Evolutionary conservation across 2,888 invertebrate genomes (phyloP).

Genomic region (Agrochola lychnidis): DNA sequence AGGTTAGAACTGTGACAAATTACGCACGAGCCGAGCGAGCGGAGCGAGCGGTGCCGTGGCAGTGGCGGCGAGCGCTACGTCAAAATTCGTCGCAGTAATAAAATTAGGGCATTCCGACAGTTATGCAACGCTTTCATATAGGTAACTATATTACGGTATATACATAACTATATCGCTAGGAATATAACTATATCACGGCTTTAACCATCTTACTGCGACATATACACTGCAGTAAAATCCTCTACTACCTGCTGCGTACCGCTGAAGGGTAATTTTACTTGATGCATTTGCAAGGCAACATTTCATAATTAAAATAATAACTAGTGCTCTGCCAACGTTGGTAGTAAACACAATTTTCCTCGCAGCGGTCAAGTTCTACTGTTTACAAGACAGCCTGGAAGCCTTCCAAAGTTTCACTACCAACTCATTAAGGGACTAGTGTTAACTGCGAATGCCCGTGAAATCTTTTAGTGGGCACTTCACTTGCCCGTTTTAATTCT

Average conservation of each 20-base stretch:
- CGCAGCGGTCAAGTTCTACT: constrained; percentile 66
- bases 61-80: too few relatives aligned
- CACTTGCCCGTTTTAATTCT: constrained; percentile 83
- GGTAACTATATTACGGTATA: too few relatives aligned
- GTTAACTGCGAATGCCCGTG: constrained; percentile 87
- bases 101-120: too few relatives aligned
- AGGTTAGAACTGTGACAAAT: too few relatives aligned
- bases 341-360: constrained; percentile 62
- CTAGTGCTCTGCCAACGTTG: constrained; percentile 43
- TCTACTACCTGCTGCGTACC: not conserved
- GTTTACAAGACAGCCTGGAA: constrained; percentile 86
- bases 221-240: not conserved
- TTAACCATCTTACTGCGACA: too few relatives aligned
- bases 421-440: constrained; percentile 85
- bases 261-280: not conserved
- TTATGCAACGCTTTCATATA: too few relatives aligned
- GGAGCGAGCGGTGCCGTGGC: too few relatives aligned
- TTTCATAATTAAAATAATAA: constrained; percentile 43
- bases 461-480: constrained; percentile 85
- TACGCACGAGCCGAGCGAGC: too few relatives aligned
- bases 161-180: too few relatives aligned
- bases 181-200: too few relatives aligned
- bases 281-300: constrained; percentile 19
- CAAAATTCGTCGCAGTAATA: too few relatives aligned
- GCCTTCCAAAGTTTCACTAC: constrained; percentile 85